Base-by-base conservation (phyloP, 2,113 vertebrate species). In the Neogobius melanostomus region DNA sequence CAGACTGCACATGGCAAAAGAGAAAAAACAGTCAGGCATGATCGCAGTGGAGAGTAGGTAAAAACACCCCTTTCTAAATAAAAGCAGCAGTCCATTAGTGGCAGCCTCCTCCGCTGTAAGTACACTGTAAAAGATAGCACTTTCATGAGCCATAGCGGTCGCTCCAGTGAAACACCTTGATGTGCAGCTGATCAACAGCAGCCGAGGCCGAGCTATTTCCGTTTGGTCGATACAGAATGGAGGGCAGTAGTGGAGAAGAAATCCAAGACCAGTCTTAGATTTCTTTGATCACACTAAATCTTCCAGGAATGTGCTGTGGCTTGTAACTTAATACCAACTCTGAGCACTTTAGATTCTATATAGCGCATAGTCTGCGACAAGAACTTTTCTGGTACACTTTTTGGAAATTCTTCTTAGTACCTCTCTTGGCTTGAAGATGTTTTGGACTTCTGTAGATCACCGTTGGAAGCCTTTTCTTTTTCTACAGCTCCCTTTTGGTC, bases 1-100 rank as follows among this genome's bases (percentile, higher is more conserved):
- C 72, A 86, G 93, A 80, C 95, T 96, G 81, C 36, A 89, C 71
- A 84, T 0, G 57, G 45, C 28, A 56, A 21, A 49, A 64, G 11
- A 49, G 43, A 5, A 50, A 53, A 62, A 56, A 15, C 21, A 11
- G 42, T 64, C 44, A 64, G 61, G 61, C 61, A 64, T 64, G 16
- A n/a, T 16, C 2, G n/a, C 42, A 52, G 45, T 10, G 8, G 46
- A 36, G 45, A 53, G 12, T 6, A 66, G 36, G 64, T 12, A 64
- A 6, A 59, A 49, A 43, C 60, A n/a, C 9, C 45, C 6, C 53
- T 6, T 54, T 50, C n/a, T 5, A 8, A 16, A 21, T 14, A 7
- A 46, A 61, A 8, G 42, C 5, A 44, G 14, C 43, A 6, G 5
- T n/a, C 36, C 59, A 61, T 61, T 61, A 44, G 36, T 14, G 7